Evolutionary conservation across 2,113 vertebrate species (phyloP).

Genomic region (Daphoenositta chrysoptera): DNA sequence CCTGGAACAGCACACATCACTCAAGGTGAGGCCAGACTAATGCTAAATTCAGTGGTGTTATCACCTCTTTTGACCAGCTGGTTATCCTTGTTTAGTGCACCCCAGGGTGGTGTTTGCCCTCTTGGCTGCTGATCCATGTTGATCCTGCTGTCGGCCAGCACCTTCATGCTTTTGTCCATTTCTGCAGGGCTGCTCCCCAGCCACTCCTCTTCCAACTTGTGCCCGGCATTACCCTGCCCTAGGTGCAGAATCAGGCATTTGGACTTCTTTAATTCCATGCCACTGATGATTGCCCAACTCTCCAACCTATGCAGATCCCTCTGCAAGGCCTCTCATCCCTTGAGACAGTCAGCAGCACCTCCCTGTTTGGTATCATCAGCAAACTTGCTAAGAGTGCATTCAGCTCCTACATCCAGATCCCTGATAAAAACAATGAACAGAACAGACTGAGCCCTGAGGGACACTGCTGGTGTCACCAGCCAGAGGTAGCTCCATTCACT

Average conservation of each 20-base stretch:
- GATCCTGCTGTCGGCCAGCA: not conserved
- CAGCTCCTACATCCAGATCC: no score
- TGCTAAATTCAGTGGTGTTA: not conserved
- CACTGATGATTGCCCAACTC: not conserved
- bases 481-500: not conserved
- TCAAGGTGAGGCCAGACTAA: not conserved
- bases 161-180: not conserved
- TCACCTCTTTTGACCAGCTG: not conserved
- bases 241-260: not conserved
- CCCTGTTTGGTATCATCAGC: not conserved
- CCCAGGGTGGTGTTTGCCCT: not conserved
- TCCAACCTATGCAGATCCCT: not conserved
- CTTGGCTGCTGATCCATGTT: not conserved
- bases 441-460: not conserved
- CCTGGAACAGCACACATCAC: fast-evolving
- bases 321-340: not conserved
- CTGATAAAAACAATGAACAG: not conserved
- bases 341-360: not conserved
- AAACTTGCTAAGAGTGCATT: not conserved
- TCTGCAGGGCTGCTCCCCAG: not conserved
- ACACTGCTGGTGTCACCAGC: not conserved
- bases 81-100: not conserved
- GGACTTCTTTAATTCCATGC: not conserved
- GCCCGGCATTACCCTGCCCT: not conserved
- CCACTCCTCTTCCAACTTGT: not conserved